Evolutionary conservation across 2,113 vertebrate genomes (phyloP).

Genomic region (Condylura cristata): DNA sequence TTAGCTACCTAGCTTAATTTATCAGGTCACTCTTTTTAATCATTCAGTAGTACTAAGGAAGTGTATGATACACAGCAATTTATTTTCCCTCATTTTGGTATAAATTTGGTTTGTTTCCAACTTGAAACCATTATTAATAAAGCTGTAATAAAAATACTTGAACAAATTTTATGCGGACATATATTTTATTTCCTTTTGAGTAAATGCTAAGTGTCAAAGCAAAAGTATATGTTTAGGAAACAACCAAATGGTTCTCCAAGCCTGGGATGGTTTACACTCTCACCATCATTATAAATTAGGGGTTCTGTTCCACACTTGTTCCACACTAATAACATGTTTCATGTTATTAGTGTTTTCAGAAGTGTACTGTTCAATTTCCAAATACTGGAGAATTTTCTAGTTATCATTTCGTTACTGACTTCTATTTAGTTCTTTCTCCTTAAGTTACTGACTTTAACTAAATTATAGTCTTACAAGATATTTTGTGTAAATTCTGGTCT

Average conservation of each 20-base stretch:
- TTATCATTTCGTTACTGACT: not conserved
- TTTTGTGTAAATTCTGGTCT: not conserved
- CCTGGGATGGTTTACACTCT: not conserved
- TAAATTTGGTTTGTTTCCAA: not conserved
- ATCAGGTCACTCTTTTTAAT: not conserved
- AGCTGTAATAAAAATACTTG: not conserved
- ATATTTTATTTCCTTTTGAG: not conserved
- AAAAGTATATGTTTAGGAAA: not conserved
- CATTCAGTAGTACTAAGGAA: no score
- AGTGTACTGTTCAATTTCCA: not conserved
- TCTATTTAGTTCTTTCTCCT: not conserved
- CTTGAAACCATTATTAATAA: not conserved
- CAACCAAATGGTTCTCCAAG: not conserved
- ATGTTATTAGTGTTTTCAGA: not conserved
- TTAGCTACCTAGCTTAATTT: not conserved
- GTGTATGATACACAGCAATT: not conserved
- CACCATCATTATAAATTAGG: not conserved
- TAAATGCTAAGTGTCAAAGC: not conserved
- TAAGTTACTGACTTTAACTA: no score
- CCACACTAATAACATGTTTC: not conserved
- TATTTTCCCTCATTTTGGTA: not conserved
- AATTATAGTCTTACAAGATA: not conserved
- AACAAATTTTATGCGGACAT: not conserved
- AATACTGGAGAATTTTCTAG: not conserved
- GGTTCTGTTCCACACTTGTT: not conserved